Conservation (phyloP, 2,113 vertebrate genomes). For the Cyprinodon brontotheroides region DNA sequence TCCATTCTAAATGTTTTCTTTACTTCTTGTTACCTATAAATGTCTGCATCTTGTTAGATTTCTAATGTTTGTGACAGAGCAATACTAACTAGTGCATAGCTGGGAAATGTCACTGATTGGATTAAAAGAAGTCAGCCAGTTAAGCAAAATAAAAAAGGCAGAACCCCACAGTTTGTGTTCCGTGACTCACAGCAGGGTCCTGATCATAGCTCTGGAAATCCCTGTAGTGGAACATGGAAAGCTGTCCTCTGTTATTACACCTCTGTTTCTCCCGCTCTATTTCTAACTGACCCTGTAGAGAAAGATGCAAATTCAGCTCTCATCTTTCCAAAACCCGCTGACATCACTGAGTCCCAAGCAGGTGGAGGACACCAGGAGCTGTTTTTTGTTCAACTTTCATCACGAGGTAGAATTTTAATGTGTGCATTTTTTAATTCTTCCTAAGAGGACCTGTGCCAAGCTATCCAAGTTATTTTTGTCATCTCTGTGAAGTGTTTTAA, state of each 20-base stretch:
- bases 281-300: slow-evolving; percentile 67
- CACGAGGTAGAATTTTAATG: slow-evolving; percentile 34
- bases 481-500: too few species aligned
- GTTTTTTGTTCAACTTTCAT: slow-evolving; percentile 26
- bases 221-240: slow-evolving; percentile 5
- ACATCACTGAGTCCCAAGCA: slow-evolving; percentile 70
- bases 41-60: neutral
- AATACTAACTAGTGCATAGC: neutral
- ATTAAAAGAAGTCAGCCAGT: neutral
- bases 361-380: slow-evolving; percentile 69
- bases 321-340: slow-evolving; percentile 69
- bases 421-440: neutral
- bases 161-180: neutral
- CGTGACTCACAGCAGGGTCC: too few species aligned
- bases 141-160: neutral
- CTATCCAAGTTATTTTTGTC: neutral
- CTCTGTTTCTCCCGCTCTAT: slow-evolving; percentile 56
- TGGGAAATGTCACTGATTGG: neutral
- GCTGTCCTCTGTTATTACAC: slow-evolving; percentile 46
- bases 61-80: neutral
- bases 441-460: neutral
- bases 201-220: neutral
- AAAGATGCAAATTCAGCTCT: slow-evolving; percentile 69
- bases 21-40: neutral
- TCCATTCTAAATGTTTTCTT: neutral